Conservation (phyloP, 2,888 invertebrate genomes). For the Eristalis arbustorum region DNA sequence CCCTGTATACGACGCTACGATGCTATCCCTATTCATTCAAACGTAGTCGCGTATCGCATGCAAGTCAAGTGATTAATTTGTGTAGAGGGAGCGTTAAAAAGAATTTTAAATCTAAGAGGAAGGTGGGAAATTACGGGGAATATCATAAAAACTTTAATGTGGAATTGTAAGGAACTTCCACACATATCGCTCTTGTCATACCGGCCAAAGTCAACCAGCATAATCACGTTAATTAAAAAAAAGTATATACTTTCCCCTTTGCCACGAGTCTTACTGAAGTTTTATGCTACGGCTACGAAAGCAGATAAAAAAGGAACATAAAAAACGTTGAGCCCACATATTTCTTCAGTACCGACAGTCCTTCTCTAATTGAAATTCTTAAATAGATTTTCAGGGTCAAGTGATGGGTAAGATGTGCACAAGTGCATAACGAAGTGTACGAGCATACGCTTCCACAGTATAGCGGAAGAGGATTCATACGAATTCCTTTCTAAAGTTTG, state of each 20-base stretch:
- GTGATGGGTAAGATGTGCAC: slow-evolving; percentile 36
- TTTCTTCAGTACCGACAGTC: slow-evolving; percentile 19
- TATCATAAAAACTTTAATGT: slow-evolving; percentile 54
- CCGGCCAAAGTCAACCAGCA: slow-evolving; percentile 19
- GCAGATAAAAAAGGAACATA: neutral
- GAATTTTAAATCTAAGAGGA: slow-evolving; percentile 28
- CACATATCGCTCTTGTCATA: slow-evolving; percentile 27
- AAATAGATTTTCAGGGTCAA: slow-evolving; percentile 61
- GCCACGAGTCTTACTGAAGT: neutral
- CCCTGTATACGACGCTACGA: slow-evolving; percentile 10
- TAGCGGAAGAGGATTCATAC: slow-evolving; percentile 1
- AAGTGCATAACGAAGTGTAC: slow-evolving; percentile 6
- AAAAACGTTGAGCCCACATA: slow-evolving; percentile 33
- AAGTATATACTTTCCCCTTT: slow-evolving; percentile 42
- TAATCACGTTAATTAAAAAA: slow-evolving; percentile 67
- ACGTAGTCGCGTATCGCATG: slow-evolving; percentile 50
- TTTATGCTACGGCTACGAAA: slow-evolving; percentile 11
- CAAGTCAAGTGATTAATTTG: slow-evolving; percentile 64
- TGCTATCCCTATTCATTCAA: slow-evolving; percentile 5
- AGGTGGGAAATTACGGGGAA: slow-evolving; percentile 61
- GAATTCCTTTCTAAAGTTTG: neutral
- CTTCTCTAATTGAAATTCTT: slow-evolving; percentile 56
- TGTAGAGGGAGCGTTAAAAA: slow-evolving; percentile 21
- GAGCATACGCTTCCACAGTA: neutral
- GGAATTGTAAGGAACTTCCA: slow-evolving; percentile 29